Evolutionary conservation across 1,140 invertebrate genomes (phyloP), one percentile per base, ranked within the genome.

Genomic region (Geopemphigus sp.): DNA sequence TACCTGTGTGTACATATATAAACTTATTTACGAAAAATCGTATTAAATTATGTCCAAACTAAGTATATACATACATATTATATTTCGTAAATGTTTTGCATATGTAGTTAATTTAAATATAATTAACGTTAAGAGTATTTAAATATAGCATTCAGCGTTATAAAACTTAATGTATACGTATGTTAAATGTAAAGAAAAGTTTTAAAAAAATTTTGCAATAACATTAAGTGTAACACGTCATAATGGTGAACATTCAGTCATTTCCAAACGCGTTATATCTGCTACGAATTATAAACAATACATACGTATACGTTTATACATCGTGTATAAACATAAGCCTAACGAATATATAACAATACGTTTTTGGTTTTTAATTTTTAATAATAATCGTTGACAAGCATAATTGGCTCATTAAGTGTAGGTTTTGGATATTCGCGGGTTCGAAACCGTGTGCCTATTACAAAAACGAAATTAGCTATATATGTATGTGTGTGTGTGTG

Each of bases 341-440:
- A 15, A 17, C 19, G 32, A 39, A 39, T 39, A 39, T 8, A 22
- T n/a, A 66, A 66, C 19, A 19, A 32, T 39, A 66, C 19, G 29
- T 45, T 66, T 66, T 66, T n/a, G 39, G 22, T 64, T 66, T 19
- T 66, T 66, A 4, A 4, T 39, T 4, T 39, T 39, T 39, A 4
- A 4, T 39, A 39, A 39, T 39, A 39, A 39, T 39, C 8, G 32
- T 39, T 39, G 32, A 47, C 39, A 68, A 68, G 15, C 22, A 47
- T 47, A 68, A 68, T 45, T 47, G n/a, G n/a, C 64, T 47, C 15
- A 47, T 66, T 66, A 66, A 66, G n/a, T 68, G 22, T 47, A 68
- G 10, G 45, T 47, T 12, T 24, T 8, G n/a, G 29, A 19, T 22
- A 68, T 24, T 15, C 2, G 64, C n/a, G 32, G 6, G 64, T 24